Evolutionary conservation across 2,797 vertebrate species (phyloP).

Genomic region (Graptemys geographica): DNA sequence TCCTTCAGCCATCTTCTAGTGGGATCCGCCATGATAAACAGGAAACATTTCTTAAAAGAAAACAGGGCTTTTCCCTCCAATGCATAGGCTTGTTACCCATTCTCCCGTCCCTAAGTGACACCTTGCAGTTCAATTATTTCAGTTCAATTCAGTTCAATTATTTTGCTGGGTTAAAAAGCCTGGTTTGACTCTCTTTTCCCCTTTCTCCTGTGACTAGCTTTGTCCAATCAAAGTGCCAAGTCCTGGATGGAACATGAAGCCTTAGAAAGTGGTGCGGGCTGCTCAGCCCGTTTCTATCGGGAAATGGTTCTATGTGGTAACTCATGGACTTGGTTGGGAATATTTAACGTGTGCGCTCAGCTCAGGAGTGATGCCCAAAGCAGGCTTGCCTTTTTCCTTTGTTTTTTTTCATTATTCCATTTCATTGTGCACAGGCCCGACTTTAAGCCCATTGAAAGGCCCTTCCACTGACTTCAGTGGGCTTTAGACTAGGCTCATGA

Average conservation of each 20-base stretch:
- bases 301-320: background rate
- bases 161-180: constrained; percentile 24
- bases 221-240: constrained; percentile 33
- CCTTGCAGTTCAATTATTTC: background rate
- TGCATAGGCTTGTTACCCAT: background rate
- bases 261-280: fast-evolving
- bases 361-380: background rate
- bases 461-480: constrained; percentile 21
- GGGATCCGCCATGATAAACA: fast-evolving
- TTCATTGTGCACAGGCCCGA: background rate
- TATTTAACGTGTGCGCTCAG: background rate
- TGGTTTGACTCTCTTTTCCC: background rate
- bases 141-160: constrained; percentile 17
- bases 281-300: background rate
- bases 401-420: background rate
- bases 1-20: background rate
- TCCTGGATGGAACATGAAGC: background rate
- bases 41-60: background rate
- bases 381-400: background rate
- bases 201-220: constrained; percentile 34
- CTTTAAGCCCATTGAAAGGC: constrained; percentile 1
- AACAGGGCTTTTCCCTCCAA: background rate
- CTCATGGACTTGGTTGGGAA: background rate
- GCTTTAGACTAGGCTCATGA: constrained; percentile 14
- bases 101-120: background rate